Conservation (phyloP, 2,888 invertebrate species). For the Brassicogethes aeneus region DNA sequence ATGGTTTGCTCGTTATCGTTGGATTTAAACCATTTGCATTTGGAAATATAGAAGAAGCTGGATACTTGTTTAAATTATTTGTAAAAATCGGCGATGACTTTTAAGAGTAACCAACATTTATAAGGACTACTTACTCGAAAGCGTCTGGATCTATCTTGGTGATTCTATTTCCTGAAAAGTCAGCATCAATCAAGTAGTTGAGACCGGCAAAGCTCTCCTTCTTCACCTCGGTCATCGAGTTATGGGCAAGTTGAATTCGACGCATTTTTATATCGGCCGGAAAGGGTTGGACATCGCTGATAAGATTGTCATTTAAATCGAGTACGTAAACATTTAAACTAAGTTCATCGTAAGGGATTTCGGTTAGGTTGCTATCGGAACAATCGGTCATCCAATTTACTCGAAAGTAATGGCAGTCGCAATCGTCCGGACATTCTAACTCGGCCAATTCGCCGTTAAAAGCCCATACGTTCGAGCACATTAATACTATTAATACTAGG, state of each 20-base stretch:
- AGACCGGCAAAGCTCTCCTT: conserved; percentile 55
- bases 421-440: conserved; percentile 63
- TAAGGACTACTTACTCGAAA: conserved; percentile 56
- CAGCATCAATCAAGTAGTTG: conserved; percentile 59
- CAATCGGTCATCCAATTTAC: conserved; percentile 72
- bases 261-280: conserved; percentile 61
- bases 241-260: conserved; percentile 60
- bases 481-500: too few species aligned
- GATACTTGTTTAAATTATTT: too few species aligned
- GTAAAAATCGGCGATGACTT: too few species aligned
- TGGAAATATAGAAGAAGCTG: too few species aligned
- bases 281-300: conserved; percentile 51
- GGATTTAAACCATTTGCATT: too few species aligned
- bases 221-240: conserved; percentile 50
- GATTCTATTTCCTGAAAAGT: conserved; percentile 59
- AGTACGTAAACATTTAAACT: conserved; percentile 61
- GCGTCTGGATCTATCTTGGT: conserved; percentile 55
- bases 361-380: conserved; percentile 63
- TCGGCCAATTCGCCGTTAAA: conserved; percentile 58
- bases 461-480: conserved; percentile 11
- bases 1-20: too few species aligned
- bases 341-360: conserved; percentile 58
- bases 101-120: too few species aligned
- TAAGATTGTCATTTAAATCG: conserved; percentile 61
- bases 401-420: conserved; percentile 67